Percentiles rank a stretch among this genome's conserved stretches.
Evolutionary conservation across 2,888 invertebrate genomes (phyloP).

Genomic region (Athalia cordata): DNA sequence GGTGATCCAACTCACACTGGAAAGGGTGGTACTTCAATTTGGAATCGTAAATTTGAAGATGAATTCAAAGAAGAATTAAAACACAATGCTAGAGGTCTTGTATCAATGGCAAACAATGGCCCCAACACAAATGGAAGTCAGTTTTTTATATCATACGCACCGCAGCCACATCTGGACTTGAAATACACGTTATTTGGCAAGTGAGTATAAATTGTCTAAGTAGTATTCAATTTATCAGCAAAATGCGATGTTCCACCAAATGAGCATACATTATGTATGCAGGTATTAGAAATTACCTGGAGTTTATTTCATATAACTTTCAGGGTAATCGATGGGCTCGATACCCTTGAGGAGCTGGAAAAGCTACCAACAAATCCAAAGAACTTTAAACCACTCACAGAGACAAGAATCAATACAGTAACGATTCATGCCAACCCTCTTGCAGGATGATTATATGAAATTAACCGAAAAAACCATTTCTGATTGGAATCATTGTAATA

Average conservation of each 20-base stretch:
- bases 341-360: slow-evolving; percentile 96
- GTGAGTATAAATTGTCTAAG: slow-evolving; percentile 76
- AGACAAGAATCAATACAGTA: slow-evolving; percentile 89
- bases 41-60: slow-evolving; percentile 97
- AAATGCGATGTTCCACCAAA: too few relatives aligned
- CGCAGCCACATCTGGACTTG: slow-evolving; percentile 96
- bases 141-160: slow-evolving; percentile 96
- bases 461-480: too few relatives aligned
- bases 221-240: slow-evolving; percentile 56
- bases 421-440: slow-evolving; percentile 99
- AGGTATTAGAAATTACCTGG: too few relatives aligned
- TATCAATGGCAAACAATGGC: slow-evolving; percentile 99
- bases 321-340: slow-evolving; percentile 98
- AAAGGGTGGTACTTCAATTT: slow-evolving; percentile 97
- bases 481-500: too few relatives aligned
- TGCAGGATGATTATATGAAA: slow-evolving; percentile 78
- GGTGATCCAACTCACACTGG: slow-evolving; percentile 93
- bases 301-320: slow-evolving; percentile 64
- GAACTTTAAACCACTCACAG: slow-evolving; percentile 90
- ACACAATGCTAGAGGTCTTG: slow-evolving; percentile 91
- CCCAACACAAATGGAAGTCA: slow-evolving; percentile 98
- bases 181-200: slow-evolving; percentile 98
- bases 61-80: slow-evolving; percentile 96
- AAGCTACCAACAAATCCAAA: slow-evolving; percentile 96
- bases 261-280: too few relatives aligned